phyloP scores from a whole-genome alignment of 1,140 invertebrate genomes.

The Tetramorium simillimum region DNA sequence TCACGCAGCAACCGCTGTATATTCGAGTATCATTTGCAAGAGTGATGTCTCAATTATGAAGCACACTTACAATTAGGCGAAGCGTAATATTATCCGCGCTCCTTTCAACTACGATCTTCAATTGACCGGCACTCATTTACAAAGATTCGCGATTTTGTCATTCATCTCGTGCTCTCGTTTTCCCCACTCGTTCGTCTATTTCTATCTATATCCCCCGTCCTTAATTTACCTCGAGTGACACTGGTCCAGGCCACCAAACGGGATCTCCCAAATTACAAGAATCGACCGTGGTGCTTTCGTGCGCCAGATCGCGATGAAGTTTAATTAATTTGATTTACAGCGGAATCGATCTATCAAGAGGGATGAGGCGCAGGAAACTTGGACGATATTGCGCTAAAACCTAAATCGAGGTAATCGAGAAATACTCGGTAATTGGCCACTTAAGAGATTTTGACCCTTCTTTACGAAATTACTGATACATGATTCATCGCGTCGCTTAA shows the following conservation, averaged over 20 bases:
- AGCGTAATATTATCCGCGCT: neutral
- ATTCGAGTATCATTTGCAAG: neutral
- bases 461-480: neutral
- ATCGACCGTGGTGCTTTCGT: constrained; percentile 31
- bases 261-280: constrained; percentile 38
- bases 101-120: neutral
- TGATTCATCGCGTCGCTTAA: neutral
- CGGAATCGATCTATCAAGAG: constrained; percentile 3
- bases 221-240: constrained; percentile 61
- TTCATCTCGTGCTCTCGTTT: constrained; percentile 38
- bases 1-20: neutral
- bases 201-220: constrained; percentile 62
- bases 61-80: neutral
- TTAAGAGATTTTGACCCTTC: neutral
- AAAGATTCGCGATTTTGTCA: constrained; percentile 27
- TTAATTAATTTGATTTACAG: constrained; percentile 57
- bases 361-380: neutral
- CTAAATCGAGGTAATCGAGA: neutral
- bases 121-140: neutral
- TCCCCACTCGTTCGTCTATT: neutral
- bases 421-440: neutral
- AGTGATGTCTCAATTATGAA: neutral
- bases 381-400: neutral
- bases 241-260: constrained; percentile 17
- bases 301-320: constrained; percentile 25